A percentile compares a stretch with the other conserved stretches of the same genome.
These are phyloP conservation scores for Erythrocebus patas DNA, from an alignment of 2,113 vertebrate genomes.

Conservation along the genomic window DNA sequence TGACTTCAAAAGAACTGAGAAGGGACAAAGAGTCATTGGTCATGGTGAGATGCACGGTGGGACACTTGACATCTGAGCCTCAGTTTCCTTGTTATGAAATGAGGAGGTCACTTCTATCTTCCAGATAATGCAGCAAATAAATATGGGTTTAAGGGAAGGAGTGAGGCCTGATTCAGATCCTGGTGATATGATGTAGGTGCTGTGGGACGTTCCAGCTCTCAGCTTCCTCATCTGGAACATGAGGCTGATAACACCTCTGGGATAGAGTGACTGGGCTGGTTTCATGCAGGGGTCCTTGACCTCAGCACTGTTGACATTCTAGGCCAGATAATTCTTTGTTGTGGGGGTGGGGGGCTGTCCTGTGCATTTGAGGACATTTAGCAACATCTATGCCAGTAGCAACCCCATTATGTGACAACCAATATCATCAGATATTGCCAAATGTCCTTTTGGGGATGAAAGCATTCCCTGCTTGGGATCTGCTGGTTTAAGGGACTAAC, in stretches of 20 bases:
- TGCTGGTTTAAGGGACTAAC: background rate
- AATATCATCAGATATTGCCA: background rate
- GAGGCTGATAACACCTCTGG: background rate
- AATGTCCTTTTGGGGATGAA: background rate
- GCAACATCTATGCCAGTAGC: no score
- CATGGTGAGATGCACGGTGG: background rate
- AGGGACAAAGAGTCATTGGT: background rate
- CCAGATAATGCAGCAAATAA: background rate
- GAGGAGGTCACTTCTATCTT: background rate
- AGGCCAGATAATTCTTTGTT: background rate
- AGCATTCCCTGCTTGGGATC: background rate
- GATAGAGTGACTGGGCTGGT: no score
- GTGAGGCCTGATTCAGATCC: background rate
- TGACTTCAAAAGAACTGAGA: background rate
- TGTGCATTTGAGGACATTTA: background rate
- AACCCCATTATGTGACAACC: background rate
- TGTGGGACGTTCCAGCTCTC: background rate
- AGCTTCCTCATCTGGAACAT: background rate
- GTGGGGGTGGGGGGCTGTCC: background rate
- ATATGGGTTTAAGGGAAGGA: background rate
- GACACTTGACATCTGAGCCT: background rate
- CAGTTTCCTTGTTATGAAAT: background rate
- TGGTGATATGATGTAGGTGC: accelerated
- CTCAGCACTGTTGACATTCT: background rate
- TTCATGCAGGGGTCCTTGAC: no score